Evolutionary conservation across 2,888 invertebrate species (phyloP).

Genomic region (Lasioglossum marginatum): DNA sequence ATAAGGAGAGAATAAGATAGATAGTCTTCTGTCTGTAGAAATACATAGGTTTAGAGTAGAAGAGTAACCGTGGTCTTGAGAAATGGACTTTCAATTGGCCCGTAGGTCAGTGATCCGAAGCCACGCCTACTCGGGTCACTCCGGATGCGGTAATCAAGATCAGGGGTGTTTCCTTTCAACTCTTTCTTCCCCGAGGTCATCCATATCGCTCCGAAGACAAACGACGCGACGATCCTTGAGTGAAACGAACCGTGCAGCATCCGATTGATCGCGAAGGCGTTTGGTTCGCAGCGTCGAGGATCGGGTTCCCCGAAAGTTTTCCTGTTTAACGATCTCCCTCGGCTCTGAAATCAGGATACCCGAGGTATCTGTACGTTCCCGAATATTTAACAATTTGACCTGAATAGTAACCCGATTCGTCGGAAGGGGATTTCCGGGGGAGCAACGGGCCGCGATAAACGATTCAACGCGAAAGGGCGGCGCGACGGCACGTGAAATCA

Average conservation of each 20-base stretch:
- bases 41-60: neutral
- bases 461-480: conserved; percentile 10
- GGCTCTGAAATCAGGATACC: neutral
- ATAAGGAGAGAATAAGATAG: neutral
- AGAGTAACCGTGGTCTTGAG: neutral
- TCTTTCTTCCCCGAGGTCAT: neutral
- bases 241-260: neutral
- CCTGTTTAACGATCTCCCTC: neutral
- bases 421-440: neutral
- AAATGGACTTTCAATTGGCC: neutral
- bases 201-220: neutral
- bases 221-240: neutral
- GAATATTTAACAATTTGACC: conserved; percentile 31
- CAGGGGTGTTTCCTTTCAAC: neutral
- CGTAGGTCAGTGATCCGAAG: neutral
- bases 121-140: neutral
- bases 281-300: neutral
- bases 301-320: neutral
- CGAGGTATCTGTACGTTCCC: neutral
- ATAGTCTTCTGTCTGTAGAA: neutral
- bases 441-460: conserved; percentile 24
- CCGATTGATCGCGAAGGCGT: neutral
- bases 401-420: conserved; percentile 9
- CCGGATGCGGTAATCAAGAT: neutral
- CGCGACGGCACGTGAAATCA: conserved; percentile 29